These are phyloP conservation scores for Phalacrocorax carbo DNA, from an alignment of 2,113 vertebrate species.

Conservation along the genomic window DNA sequence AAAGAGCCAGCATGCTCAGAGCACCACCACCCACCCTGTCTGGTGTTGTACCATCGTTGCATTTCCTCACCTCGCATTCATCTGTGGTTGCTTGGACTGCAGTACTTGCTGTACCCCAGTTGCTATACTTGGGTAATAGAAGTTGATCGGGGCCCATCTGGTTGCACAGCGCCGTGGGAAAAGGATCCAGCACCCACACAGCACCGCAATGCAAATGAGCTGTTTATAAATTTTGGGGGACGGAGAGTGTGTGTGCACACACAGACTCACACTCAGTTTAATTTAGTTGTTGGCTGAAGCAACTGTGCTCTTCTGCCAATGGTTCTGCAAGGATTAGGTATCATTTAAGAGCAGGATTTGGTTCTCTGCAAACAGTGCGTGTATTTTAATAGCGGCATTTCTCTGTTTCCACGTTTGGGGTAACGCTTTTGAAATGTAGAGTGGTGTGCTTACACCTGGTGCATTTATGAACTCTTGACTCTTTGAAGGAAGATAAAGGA, in stretches of 20 bases:
- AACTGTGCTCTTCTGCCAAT: neutral
- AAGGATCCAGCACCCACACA: neutral
- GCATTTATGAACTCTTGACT: neutral
- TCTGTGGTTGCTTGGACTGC: neutral
- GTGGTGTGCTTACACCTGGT: neutral
- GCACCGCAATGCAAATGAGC: neutral
- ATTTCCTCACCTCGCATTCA: neutral
- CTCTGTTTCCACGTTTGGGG: neutral
- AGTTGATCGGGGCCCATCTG: neutral
- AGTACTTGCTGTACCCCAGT: neutral
- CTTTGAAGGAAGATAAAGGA: neutral
- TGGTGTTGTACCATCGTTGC: neutral
- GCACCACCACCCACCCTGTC: too few species aligned
- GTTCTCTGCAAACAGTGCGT: neutral
- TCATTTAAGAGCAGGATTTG: neutral
- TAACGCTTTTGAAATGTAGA: neutral
- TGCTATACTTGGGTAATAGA: neutral
- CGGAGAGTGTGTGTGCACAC: too few species aligned
- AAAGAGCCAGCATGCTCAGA: neutral
- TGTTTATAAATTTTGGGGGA: rapidly evolving
- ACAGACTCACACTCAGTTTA: rapidly evolving
- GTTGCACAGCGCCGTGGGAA: neutral
- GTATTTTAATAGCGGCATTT: neutral
- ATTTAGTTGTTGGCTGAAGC: neutral
- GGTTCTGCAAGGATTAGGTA: neutral